Evolutionary conservation across 2,888 invertebrate genomes (phyloP).

Genomic region (Cylloceria caligata): DNA sequence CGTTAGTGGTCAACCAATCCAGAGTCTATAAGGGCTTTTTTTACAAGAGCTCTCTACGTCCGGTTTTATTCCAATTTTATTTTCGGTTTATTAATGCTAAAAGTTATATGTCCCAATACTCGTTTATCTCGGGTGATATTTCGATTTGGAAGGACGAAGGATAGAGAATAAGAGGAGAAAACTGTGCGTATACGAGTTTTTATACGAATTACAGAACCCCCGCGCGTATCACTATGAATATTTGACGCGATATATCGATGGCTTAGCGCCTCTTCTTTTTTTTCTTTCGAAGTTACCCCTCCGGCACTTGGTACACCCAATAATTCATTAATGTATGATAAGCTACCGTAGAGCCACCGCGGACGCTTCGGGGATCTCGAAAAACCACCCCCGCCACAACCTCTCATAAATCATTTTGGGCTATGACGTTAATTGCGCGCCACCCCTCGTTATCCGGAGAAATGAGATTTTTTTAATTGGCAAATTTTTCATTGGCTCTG

Average conservation of each 20-base stretch:
- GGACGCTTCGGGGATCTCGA: conserved; percentile 63
- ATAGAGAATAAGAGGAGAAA: neutral
- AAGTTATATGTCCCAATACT: neutral
- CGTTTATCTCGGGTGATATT: neutral
- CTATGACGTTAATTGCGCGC: conserved; percentile 83
- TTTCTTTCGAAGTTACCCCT: conserved; percentile 64
- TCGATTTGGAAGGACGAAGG: neutral
- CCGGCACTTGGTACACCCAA: conserved; percentile 70
- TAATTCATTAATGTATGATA: conserved; percentile 84
- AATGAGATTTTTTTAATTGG: conserved; percentile 84
- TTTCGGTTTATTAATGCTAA: conserved; percentile 7
- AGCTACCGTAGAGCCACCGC: conserved; percentile 75
- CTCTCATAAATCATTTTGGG: conserved; percentile 82
- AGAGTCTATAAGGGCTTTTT: neutral
- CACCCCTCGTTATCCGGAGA: conserved; percentile 82
- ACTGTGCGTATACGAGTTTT: neutral
- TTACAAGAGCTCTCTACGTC: neutral
- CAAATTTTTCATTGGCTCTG: conserved; percentile 81
- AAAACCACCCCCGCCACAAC: conserved; percentile 61
- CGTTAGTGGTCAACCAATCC: too few species aligned
- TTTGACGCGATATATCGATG: conserved; percentile 70
- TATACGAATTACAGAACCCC: conserved; percentile 1
- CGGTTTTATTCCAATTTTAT: conserved; percentile 3
- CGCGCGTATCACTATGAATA: conserved; percentile 64
- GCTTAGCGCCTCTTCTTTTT: conserved; percentile 48